Evolutionary conservation across 2,797 vertebrate species (phyloP).

Genomic region (Enteromius thamalakanensis): DNA sequence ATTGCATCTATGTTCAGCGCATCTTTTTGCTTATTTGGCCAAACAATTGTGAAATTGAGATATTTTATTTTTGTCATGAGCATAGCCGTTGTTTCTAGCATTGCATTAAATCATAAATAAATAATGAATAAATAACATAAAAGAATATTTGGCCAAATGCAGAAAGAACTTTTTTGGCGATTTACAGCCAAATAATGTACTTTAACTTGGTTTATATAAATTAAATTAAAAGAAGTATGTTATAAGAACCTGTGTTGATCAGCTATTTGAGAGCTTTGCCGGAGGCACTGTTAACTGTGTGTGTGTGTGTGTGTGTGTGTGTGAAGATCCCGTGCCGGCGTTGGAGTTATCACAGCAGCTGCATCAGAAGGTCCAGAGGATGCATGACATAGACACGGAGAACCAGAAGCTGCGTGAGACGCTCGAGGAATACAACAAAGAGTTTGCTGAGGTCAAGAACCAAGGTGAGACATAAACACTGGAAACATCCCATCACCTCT

Average conservation of each 20-base stretch:
- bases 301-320: slow-evolving; percentile 1
- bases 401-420: slow-evolving; percentile 99
- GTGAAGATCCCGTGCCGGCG: slow-evolving; percentile 90
- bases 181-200: too few species aligned
- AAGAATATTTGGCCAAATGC: too few species aligned
- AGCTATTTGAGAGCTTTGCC: neutral
- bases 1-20: too few species aligned
- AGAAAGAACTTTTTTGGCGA: too few species aligned
- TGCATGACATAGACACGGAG: slow-evolving; percentile 98
- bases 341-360: slow-evolving; percentile 96
- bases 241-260: neutral
- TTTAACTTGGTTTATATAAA: too few species aligned
- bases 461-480: slow-evolving; percentile 84
- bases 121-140: too few species aligned
- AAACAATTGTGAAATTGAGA: too few species aligned
- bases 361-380: slow-evolving; percentile 96
- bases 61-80: too few species aligned
- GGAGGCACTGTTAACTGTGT: neutral
- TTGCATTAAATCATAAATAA: too few species aligned
- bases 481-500: neutral
- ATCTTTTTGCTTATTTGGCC: too few species aligned
- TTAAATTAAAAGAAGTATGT: too few species aligned
- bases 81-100: too few species aligned
- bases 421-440: slow-evolving; percentile 98
- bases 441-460: slow-evolving; percentile 98